A percentile compares a stretch with the other conserved stretches of the same genome.
Evolutionary conservation across 2,113 vertebrate species (phyloP).

Genomic region (Nibea coibor): DNA sequence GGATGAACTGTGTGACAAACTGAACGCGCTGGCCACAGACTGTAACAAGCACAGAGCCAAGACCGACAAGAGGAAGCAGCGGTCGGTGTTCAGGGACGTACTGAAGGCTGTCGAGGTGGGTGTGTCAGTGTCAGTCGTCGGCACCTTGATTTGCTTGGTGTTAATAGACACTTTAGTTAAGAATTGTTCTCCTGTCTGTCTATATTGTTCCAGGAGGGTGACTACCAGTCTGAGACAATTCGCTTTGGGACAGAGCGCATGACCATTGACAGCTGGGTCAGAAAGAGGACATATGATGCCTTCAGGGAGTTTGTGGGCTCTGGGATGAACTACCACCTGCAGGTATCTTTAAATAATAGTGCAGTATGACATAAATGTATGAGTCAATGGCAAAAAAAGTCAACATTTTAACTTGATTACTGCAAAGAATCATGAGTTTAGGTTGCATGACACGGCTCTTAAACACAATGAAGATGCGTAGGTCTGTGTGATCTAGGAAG

Average conservation of each 20-base stretch:
- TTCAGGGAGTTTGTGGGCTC: constrained; percentile 96
- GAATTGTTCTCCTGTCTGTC: neutral
- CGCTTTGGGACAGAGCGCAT: constrained; percentile 97
- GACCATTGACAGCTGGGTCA: constrained; percentile 97
- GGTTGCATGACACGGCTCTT: neutral
- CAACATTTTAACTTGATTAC: neutral
- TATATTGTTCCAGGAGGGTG: constrained; percentile 86
- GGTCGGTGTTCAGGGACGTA: constrained; percentile 96
- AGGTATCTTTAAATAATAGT: constrained; percentile 81
- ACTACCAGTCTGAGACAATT: constrained; percentile 93
- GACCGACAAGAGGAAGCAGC: constrained; percentile 96
- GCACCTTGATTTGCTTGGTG: neutral
- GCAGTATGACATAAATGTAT: neutral
- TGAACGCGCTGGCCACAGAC: constrained; percentile 93
- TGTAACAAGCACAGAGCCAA: constrained; percentile 97
- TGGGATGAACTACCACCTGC: constrained; percentile 97
- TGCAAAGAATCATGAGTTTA: neutral
- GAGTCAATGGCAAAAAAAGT: rapidly evolving
- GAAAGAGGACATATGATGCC: constrained; percentile 92
- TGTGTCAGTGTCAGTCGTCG: rapidly evolving
- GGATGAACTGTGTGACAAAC: constrained; percentile 90
- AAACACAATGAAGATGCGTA: neutral
- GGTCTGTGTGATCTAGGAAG: neutral
- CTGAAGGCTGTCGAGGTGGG: constrained; percentile 93
- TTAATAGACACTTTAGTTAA: neutral